These are phyloP conservation scores for Nothoprocta pentlandii DNA, from an alignment of 2,113 vertebrate genomes.

Conservation along the genomic window DNA sequence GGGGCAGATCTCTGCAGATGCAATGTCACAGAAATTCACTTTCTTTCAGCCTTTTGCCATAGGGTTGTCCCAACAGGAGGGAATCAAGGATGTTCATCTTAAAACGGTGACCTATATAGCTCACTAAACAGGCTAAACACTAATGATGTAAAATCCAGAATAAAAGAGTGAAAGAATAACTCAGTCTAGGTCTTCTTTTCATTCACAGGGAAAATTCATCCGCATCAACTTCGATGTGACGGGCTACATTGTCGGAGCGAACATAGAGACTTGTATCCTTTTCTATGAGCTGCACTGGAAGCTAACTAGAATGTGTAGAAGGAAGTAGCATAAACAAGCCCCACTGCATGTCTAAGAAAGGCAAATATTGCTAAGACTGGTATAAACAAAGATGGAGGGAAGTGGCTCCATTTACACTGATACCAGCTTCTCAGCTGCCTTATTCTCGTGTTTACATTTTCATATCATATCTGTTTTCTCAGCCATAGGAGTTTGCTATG, in stretches of 20 bases:
- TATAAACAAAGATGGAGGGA: constrained; percentile 5
- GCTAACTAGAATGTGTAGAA: background rate
- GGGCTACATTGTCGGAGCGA: constrained; percentile 87
- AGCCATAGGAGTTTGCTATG: background rate
- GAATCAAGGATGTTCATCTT: background rate
- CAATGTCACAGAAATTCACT: background rate
- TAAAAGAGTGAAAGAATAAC: background rate
- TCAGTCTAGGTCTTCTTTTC: constrained; percentile 13
- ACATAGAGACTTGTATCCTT: constrained; percentile 91
- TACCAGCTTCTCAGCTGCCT: background rate
- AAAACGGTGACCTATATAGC: background rate
- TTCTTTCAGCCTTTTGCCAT: background rate
- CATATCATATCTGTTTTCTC: background rate
- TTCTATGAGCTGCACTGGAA: background rate
- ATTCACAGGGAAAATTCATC: constrained; percentile 87
- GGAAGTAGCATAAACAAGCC: constrained; percentile 7
- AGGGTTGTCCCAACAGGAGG: background rate
- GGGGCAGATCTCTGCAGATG: background rate
- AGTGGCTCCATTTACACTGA: background rate
- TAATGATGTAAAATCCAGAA: background rate
- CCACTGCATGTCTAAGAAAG: constrained; percentile 30
- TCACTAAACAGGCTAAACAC: background rate
- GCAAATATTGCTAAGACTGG: constrained; percentile 13
- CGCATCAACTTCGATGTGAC: constrained; percentile 90
- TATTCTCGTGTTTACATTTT: background rate